Evolutionary conservation across 2,797 vertebrate species (phyloP), one percentile per base, ranked within the genome.

Genomic region (Chloroceryle inda): DNA sequence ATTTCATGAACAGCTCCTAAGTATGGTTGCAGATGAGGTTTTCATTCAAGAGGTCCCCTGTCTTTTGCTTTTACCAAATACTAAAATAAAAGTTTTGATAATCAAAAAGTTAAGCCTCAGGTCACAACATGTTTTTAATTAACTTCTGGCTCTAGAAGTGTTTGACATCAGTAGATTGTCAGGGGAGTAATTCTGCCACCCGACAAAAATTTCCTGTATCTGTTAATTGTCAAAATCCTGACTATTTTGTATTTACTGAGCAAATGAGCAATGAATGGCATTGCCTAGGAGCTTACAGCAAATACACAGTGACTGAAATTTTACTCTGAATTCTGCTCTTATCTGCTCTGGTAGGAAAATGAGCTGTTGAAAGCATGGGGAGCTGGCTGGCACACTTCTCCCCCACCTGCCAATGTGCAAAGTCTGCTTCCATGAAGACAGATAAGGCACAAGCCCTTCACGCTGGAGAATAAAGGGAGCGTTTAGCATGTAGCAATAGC

Each of bases 141-240:
- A 85, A 63, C 13, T 88, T 75, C 50, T 75, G 29, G 13, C 79
- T 17, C 38, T 45, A 44, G 40, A n/a, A 53, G 19, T 56, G 42
- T 21, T 22, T 0, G 3, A 67, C 47, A 78, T 40, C 47, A 78
- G 12, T 3, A 33, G 45, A 50, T 7, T 1, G 0, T 49, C 62
- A 38, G 11, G 29, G n/a, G 49, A 91, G 79, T 37, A 63, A 78
- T 59, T 79, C 29, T 71, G 38, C 53, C 53, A 78, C 23, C 71
- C 73, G 52, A 92, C 33, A 68, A 44, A 62, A 24, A 49, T n/a
- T 50, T 62, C 47, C 11, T 50, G 2, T 75, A 49, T 31, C 26
- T 79, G 23, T 66, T 66, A 64, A 24, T 44, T 62, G 62, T 38
- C 49, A 37, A 58, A 68, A 66, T 26, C 53, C 13, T 69, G 21